Base-by-base conservation (phyloP, 1,140 invertebrate species). In the Tetragnatha versicolor region DNA sequence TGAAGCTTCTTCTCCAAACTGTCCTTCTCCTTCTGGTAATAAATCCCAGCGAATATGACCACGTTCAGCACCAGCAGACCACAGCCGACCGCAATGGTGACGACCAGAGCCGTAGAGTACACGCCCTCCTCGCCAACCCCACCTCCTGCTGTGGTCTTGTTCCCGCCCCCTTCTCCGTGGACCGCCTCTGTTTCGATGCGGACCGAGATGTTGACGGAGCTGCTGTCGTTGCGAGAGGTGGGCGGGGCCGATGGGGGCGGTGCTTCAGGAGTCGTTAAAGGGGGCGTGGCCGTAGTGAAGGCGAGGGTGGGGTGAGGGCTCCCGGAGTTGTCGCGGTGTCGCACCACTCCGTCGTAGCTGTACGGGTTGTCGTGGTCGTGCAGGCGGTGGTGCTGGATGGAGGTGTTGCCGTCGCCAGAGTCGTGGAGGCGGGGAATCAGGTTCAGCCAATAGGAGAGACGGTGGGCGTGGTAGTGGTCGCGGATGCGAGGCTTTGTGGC, bases 381-480 rank as follows among this genome's bases (percentile, higher is more conserved):
- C 0, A 97, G 88, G 68, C 94, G 90, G 86, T 97, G 94, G 86
- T 95, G 93, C 0, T 92, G 91, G 47, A 90, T 89, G 7, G 93
- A 93, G 22, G 94, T 93, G 83, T 94, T 93, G 80, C 66, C 81
- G 65, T 80, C 82, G 27, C 81, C 81, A 10, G 80, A 66, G 27
- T 61, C 75, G 83, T 98, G 96, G 17, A 99, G 89, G 85, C 97
- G 95, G 3, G 97, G 97, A 49, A 99, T 93, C 22, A 98, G 88
- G 83, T 97, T 95, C 35, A 96, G 86, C 97, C 97, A 99, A 85
- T 98, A 96, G 2, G 95, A 97, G 14, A 98, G 88, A 65, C 94
- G 91, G 86, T 96, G 94, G 5, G 96, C 95, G 80, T 96, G 90
- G 86, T 98, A 98, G 87, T 98, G 96, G 83, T 96, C 95, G 84